Base-by-base conservation (phyloP, 1,140 invertebrate species). In the Drosophila arawakana region DNA sequence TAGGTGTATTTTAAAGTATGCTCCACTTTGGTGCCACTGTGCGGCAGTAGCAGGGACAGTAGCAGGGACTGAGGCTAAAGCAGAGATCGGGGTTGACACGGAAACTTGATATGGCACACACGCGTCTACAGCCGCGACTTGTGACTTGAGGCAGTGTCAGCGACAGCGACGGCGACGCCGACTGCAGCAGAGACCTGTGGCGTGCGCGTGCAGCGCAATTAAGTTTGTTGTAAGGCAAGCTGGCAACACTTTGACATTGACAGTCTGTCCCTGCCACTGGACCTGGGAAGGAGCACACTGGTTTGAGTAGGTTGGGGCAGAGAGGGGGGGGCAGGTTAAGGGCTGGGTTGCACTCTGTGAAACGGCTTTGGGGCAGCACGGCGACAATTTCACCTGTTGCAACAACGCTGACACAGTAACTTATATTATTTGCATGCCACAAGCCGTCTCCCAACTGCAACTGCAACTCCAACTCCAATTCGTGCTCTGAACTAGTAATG, bases 321-420 rank as follows among this genome's bases (percentile, higher is more conserved):
- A 18, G 49, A 21, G 15, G 0, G 21, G 13, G 21, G 7, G 5
- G 7, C 15, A 39, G 9, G 41, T 21, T 21, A 21, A 21, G 25
- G 39, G n/a, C 4, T 37, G 37, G 35, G 47, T 21, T 21, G 30
- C 6, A 39, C 37, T 39, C 8, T 9, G 11, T 44, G 73, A 18
- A 43, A 59, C 39, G 43, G 52, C 58, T 62, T 62, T 66, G 69
- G 55, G 71, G 78, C 78, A 63, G 6, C 66, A 80, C 72, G 78
- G 74, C 80, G 83, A 91, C 81, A 91, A 91, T 91, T 91, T 91
- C 90, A 91, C 90, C 90, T 91, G 84, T 89, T 89, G 59, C 65
- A 66, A 60, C 39, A 47, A 57, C 65, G 68, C 86, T 91, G 90
- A 91, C 90, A 91, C 90, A 91, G 90, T 91, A 91, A 91, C 90